Conservation (phyloP, 2,113 vertebrate genomes). For the Aythya baeri region DNA sequence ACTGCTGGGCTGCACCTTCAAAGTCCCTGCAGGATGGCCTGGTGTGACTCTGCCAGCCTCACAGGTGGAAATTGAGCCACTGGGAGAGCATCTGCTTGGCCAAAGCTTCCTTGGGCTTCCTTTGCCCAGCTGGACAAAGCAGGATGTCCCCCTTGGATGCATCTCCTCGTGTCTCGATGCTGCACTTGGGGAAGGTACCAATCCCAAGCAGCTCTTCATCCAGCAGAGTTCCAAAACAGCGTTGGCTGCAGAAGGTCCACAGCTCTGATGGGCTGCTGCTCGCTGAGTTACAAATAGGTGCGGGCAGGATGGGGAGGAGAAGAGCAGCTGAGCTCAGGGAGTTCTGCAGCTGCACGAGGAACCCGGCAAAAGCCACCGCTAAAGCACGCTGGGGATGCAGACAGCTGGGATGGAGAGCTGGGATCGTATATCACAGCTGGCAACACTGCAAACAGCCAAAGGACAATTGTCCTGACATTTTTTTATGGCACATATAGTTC, state of each 20-base stretch:
- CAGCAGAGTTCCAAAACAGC: neutral
- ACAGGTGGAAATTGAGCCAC: neutral
- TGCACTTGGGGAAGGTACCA: neutral
- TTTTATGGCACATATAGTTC: conserved; percentile 28
- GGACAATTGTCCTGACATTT: conserved; percentile 42
- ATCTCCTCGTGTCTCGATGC: neutral
- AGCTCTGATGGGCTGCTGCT: neutral
- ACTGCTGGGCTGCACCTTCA: neutral
- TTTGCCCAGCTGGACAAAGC: neutral
- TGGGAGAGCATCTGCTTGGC: neutral
- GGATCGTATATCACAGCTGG: neutral
- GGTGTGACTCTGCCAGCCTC: neutral
- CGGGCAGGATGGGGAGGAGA: neutral
- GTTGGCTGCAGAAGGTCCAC: neutral
- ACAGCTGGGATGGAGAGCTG: neutral
- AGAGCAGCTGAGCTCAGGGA: neutral
- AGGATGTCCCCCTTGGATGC: neutral
- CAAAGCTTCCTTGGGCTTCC: neutral
- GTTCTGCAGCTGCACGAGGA: neutral
- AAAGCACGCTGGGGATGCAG: neutral
- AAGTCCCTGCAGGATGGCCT: neutral
- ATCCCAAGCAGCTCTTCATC: conserved; percentile 19
- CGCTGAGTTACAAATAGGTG: neutral
- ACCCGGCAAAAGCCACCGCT: neutral
- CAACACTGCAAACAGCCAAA: conserved; percentile 16